phyloP scores from a whole-genome alignment of 64 coral and sea anemone genomes.

The Stylophora pistillata region DNA sequence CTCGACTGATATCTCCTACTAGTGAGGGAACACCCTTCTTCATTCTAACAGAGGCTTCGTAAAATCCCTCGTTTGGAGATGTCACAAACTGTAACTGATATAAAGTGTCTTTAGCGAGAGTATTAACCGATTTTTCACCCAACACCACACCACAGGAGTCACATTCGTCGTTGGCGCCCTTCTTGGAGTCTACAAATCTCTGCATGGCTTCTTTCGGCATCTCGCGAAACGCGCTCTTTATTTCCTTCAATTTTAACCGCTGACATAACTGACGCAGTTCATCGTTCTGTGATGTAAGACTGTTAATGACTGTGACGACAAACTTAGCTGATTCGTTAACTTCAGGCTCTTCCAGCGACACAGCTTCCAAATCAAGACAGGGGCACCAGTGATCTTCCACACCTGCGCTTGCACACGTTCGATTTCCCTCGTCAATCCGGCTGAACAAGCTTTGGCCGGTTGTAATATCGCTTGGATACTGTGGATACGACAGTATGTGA shows the following conservation, averaged over 20 bases:
- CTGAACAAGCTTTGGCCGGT: slow-evolving; percentile 59
- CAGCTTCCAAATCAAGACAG: too few relatives aligned
- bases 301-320: slow-evolving; percentile 53
- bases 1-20: slow-evolving; percentile 31
- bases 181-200: background rate
- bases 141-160: slow-evolving; percentile 25
- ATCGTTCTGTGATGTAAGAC: slow-evolving; percentile 12
- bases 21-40: background rate
- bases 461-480: slow-evolving; percentile 23
- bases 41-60: slow-evolving; percentile 24
- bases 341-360: slow-evolving; percentile 24
- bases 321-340: slow-evolving; percentile 19
- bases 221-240: too few relatives aligned
- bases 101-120: background rate
- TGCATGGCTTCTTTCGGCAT: slow-evolving; percentile 64
- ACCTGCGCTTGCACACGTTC: slow-evolving; percentile 47
- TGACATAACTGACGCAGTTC: slow-evolving; percentile 30
- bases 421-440: slow-evolving; percentile 24
- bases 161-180: background rate
- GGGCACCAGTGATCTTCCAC: slow-evolving; percentile 67
- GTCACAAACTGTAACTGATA: slow-evolving; percentile 37
- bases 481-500: slow-evolving; percentile 65
- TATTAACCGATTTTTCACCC: slow-evolving; percentile 12
- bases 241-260: slow-evolving; percentile 35
- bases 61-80: slow-evolving; percentile 4